These are phyloP conservation scores for Diarsia rubi DNA, from an alignment of 2,888 invertebrate species.

Conservation along the genomic window DNA sequence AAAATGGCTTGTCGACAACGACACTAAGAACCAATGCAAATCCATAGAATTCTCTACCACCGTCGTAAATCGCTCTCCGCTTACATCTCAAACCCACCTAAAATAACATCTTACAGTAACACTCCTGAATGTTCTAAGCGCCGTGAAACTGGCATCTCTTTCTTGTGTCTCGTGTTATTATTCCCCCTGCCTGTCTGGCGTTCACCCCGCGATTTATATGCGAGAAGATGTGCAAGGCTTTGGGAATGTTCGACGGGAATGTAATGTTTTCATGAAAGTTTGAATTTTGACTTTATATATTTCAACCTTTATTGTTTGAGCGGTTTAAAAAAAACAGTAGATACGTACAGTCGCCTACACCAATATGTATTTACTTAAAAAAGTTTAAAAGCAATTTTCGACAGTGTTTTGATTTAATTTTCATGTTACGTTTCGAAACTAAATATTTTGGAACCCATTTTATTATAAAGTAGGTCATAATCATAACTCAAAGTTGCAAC, in stretches of 20 bases:
- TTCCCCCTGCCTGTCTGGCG: slow-evolving; percentile 25
- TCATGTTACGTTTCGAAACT: no score
- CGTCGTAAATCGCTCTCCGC: slow-evolving; percentile 11
- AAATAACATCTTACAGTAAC: slow-evolving; percentile 43
- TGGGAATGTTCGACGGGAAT: slow-evolving; percentile 8
- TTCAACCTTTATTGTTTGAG: no score
- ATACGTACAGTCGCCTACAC: no score
- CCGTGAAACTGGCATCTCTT: slow-evolving; percentile 71
- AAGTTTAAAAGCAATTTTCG: no score
- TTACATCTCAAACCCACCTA: slow-evolving; percentile 9
- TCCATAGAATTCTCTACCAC: not conserved
- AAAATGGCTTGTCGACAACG: no score
- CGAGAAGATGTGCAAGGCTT: slow-evolving; percentile 27
- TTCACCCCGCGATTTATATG: slow-evolving; percentile 48
- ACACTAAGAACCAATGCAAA: not conserved
- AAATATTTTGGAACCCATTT: no score
- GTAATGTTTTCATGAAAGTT: slow-evolving; percentile 5
- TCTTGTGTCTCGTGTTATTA: slow-evolving; percentile 61
- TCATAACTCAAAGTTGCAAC: no score
- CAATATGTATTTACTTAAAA: no score
- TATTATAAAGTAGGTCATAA: no score
- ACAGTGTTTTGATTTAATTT: no score
- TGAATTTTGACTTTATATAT: slow-evolving; percentile 11
- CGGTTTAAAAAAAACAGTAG: no score
- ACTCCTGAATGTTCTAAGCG: slow-evolving; percentile 65